Conservation (phyloP, 2,797 vertebrate genomes). For the Leontocebus nigricollis region DNA sequence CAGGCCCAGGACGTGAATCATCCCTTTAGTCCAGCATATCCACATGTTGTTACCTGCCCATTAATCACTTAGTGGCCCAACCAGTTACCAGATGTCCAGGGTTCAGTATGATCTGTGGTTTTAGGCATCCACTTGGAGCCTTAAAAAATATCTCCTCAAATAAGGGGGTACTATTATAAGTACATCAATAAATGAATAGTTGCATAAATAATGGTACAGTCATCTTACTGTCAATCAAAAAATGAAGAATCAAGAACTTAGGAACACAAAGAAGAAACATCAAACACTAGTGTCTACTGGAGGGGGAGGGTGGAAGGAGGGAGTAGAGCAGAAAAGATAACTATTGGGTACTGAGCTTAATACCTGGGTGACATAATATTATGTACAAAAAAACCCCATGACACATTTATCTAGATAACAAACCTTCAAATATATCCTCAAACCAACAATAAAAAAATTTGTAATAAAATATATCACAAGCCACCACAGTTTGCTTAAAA, state of each 20-base stretch:
- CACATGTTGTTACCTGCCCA: not conserved
- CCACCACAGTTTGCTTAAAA: not conserved
- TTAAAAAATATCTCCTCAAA: not conserved
- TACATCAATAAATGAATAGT: not conserved
- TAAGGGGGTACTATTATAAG: not conserved
- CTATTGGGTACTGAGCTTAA: not conserved
- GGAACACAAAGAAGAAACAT: not conserved
- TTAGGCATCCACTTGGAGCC: not conserved
- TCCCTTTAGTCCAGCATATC: not conserved
- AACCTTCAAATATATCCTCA: not conserved
- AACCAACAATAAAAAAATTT: not conserved
- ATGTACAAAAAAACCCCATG: not conserved
- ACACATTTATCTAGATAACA: not conserved
- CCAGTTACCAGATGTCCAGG: not conserved
- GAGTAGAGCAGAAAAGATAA: not conserved
- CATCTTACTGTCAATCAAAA: not conserved
- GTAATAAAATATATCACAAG: not conserved
- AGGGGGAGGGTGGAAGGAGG: not conserved
- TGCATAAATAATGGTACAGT: not conserved
- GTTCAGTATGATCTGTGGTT: not conserved
- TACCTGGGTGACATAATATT: not conserved
- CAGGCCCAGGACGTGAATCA: not conserved
- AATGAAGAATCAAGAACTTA: not conserved
- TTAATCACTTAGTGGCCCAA: not conserved
- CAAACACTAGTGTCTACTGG: not conserved